Evolutionary conservation across 2,797 vertebrate genomes (phyloP), one percentile per base, ranked within the genome.

Genomic region (Ispidina lecontei): DNA sequence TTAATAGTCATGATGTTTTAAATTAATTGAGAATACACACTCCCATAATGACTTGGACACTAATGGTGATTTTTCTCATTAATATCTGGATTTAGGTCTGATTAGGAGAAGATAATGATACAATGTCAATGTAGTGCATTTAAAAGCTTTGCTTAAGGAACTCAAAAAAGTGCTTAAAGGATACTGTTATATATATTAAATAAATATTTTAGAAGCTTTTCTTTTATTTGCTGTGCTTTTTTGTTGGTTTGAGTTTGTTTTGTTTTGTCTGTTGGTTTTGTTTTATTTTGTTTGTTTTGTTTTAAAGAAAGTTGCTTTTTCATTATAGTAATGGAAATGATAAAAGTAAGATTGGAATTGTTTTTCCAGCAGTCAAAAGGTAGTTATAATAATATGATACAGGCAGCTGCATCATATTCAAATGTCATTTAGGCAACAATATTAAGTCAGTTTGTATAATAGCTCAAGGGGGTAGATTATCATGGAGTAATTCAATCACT

Each of bases 371-470:
- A 21, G 90, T 95, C 86, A 91, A 88, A 91, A 94, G 31, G 22
- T 76, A 72, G 54, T 79, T 96, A 86, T 80, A 94, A 89, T 72
- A 80, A 68, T 78, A 92, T 67, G 44, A 97, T 93, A 95, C 93
- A 95, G 55, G 84, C 49, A 83, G 80, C 64, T 93, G 63, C 52
- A 91, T 95, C 68, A 77, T 94, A 93, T 89, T 96, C 90, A 94
- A 94, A 95, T 97, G 87, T 91, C 94, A 96, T 93, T 96, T 96
- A 92, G 70, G 84, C 78, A 89, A 90, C 83, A 84, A 72, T 96
- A 95, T 96, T 95, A 97, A 96, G 43, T 82, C 79, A 74, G 59
- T 82, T 94, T 97, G 95, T 96, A 83, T 96, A 97, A 94, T 85
- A 97, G 91, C 93, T 97, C 65, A 75, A 88, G 56, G 65, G 59